A percentile compares a stretch with the other conserved stretches of the same genome.
Evolutionary conservation across 2,888 invertebrate genomes (phyloP).

Genomic region (Sphaerolaimus hirsutus): DNA sequence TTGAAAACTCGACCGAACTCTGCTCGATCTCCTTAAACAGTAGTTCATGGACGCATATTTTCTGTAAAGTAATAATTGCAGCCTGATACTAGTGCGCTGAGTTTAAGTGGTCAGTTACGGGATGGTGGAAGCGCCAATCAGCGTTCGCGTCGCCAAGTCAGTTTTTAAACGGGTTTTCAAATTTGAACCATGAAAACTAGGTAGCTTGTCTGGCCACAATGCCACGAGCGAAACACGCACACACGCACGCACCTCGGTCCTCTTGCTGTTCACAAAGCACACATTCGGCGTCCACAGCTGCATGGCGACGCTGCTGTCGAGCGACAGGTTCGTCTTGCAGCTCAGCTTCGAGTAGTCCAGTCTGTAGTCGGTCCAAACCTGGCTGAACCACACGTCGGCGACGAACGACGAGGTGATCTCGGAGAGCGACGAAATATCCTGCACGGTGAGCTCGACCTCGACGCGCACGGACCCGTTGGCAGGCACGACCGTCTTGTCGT

Average conservation of each 20-base stretch:
- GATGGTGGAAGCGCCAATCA: too few relatives aligned
- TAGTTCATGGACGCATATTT: too few relatives aligned
- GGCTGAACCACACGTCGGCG: slow-evolving; percentile 10
- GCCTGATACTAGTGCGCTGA: too few relatives aligned
- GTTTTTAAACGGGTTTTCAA: too few relatives aligned
- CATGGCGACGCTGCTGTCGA: slow-evolving; percentile 20
- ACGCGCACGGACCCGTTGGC: slow-evolving; percentile 7
- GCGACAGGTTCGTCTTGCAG: slow-evolving; percentile 20
- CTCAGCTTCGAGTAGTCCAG: slow-evolving; percentile 12
- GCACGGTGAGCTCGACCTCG: slow-evolving; percentile 8
- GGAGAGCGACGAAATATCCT: slow-evolving; percentile 10
- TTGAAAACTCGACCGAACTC: too few relatives aligned
- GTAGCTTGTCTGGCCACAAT: too few relatives aligned
- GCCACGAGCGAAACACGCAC: background rate
- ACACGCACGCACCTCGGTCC: slow-evolving; percentile 12
- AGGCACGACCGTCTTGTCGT: slow-evolving; percentile 11
- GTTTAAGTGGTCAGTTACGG: too few relatives aligned
- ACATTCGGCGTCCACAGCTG: slow-evolving; percentile 22
- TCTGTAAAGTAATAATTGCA: too few relatives aligned
- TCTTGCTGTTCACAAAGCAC: slow-evolving; percentile 21
- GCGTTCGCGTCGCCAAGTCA: too few relatives aligned
- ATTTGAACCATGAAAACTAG: too few relatives aligned
- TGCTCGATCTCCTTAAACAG: too few relatives aligned
- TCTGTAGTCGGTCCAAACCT: slow-evolving; percentile 4
- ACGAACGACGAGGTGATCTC: slow-evolving; percentile 11